Evolutionary conservation across 2,113 vertebrate genomes (phyloP), one percentile per base, ranked within the genome.

Genomic region (Proteles cristata): DNA sequence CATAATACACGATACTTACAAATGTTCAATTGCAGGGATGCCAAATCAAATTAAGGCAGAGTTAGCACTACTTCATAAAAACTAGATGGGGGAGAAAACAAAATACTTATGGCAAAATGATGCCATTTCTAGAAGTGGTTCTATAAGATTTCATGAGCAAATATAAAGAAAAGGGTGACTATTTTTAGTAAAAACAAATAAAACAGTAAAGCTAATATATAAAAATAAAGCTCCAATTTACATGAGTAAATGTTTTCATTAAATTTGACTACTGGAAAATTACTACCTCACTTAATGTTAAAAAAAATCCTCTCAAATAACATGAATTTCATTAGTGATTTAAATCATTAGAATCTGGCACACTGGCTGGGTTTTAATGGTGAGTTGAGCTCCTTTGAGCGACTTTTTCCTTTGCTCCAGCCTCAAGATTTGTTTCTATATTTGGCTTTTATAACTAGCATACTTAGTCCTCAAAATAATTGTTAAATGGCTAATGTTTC

Each of bases 1-100:
- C 98, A 98, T 98, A 99, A 98, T 98, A 98, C 98, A 99, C 98
- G 98, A 99, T 98, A 98, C 98, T 99, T 98, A 98, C 97, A 98
- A 99, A 98, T 98, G 98, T 98, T 99, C 98, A 94, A 98, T 98
- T 97, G 98, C 97, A 43, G 98, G 97, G 97, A 98, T 99, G 98
- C 98, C 98, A 99, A 98, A 98, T 98, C 98, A 99, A 98, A 99
- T 98, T 98, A 99, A 98, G 97, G 96, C 98, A 98, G 98, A 98
- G 98, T 99, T 98, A 98, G 98, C 98, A 98, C 97, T 98, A 98
- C 98, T 99, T 98, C 97, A 98, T 43, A 98, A 95, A 99, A 98
- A 98, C 97, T 97, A 98, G 98, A 98, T 84, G 95, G 97, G 97
- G 81, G 92, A 97, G 98, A 98, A 97, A 98, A 98, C 98, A 98